Conservation (phyloP, 2,113 vertebrate species). For the Leucosticte australis region DNA sequence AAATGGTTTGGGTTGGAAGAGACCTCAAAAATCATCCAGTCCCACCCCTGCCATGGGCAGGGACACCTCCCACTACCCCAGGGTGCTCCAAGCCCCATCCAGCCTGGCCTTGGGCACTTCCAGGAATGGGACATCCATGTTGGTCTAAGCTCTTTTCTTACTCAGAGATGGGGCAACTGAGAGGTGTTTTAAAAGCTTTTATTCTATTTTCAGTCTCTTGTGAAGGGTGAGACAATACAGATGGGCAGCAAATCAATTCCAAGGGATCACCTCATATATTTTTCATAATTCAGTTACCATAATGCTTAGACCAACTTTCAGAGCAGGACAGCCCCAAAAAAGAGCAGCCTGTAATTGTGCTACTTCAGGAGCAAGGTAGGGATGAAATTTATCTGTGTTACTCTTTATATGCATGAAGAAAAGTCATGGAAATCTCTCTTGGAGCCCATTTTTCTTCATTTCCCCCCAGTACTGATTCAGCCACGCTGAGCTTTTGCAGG, state of each 20-base stretch:
- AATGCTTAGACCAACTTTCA: background rate
- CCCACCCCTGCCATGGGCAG: background rate
- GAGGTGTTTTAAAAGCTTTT: background rate
- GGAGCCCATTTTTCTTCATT: background rate
- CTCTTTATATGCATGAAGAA: background rate
- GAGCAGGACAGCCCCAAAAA: background rate
- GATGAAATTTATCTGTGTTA: background rate
- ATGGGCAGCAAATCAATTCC: background rate
- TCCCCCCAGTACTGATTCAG: background rate
- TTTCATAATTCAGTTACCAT: background rate
- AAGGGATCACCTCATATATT: background rate
- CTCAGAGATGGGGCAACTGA: background rate
- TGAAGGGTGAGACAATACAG: background rate
- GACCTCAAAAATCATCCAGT: background rate
- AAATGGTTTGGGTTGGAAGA: background rate
- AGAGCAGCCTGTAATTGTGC: background rate
- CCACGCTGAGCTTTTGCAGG: background rate
- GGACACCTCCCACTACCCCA: background rate
- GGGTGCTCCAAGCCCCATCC: background rate
- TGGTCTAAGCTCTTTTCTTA: background rate
- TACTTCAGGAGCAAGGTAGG: fast-evolving
- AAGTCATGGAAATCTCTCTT: background rate
- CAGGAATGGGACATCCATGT: background rate
- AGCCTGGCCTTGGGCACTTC: background rate
- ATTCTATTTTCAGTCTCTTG: background rate